Conservation (phyloP, 2,113 vertebrate species). For the Chaetorhynchus papuensis region DNA sequence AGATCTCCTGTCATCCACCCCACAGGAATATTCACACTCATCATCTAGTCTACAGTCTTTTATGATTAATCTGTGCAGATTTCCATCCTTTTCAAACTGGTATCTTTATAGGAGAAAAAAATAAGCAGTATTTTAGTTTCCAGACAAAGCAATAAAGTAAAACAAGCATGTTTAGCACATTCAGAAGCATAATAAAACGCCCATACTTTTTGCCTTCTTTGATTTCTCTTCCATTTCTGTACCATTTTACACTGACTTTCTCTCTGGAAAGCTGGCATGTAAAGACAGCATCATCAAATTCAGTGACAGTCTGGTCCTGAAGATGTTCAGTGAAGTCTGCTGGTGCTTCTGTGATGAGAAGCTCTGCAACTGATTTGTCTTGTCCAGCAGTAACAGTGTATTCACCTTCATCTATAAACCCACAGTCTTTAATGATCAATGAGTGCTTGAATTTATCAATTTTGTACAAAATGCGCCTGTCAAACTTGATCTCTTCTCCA, state of each 20-base stretch:
- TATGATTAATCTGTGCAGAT: slow-evolving; percentile 83
- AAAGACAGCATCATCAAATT: slow-evolving; percentile 95
- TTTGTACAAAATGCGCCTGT: slow-evolving; percentile 86
- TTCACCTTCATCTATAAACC: slow-evolving; percentile 93
- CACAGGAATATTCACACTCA: slow-evolving; percentile 97
- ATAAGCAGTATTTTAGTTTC: not conserved
- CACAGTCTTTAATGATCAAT: slow-evolving; percentile 90
- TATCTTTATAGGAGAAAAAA: slow-evolving; percentile 74
- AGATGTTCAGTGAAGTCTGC: slow-evolving; percentile 89
- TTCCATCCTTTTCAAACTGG: slow-evolving; percentile 91
- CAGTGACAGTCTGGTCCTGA: slow-evolving; percentile 91
- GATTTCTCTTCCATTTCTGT: slow-evolving; percentile 91
- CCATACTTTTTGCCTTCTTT: slow-evolving; percentile 89
- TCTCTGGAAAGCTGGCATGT: slow-evolving; percentile 92
- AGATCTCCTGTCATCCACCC: slow-evolving; percentile 90
- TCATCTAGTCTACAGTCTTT: slow-evolving; percentile 92
- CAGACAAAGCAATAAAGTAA: not conserved
- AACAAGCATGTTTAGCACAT: not conserved
- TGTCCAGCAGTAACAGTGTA: slow-evolving; percentile 86
- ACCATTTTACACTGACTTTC: slow-evolving; percentile 91
- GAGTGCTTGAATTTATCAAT: slow-evolving; percentile 90
- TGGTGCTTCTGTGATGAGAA: slow-evolving; percentile 94
- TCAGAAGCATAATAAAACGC: not conserved
- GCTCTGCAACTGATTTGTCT: slow-evolving; percentile 88
- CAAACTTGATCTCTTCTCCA: slow-evolving; percentile 86